phyloP scores from a whole-genome alignment of 2,797 vertebrate species.

The Myotis pilosus region DNA sequence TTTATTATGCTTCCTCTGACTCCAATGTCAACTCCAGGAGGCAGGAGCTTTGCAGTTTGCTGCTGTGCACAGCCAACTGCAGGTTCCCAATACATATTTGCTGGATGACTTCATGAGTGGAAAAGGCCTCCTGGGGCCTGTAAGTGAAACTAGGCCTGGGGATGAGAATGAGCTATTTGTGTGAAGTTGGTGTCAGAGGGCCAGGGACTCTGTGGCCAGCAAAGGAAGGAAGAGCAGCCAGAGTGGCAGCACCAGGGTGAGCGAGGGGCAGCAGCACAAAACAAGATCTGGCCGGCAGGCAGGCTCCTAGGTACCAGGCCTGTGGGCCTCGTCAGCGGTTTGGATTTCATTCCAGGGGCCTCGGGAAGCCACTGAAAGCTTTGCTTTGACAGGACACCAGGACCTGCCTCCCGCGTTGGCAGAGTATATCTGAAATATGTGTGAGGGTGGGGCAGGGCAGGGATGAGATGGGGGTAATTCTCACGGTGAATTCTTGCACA shows the following conservation, averaged over 20 bases:
- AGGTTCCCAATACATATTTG: not conserved
- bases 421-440: not conserved
- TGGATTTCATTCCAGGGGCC: not conserved
- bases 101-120: not conserved
- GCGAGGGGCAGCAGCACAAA: not conserved
- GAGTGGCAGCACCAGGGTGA: not conserved
- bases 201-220: not conserved
- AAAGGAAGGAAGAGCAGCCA: not conserved
- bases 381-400: not conserved
- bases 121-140: not conserved
- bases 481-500: not conserved
- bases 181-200: not conserved
- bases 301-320: not conserved
- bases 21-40: not conserved
- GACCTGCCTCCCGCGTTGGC: not conserved
- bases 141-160: not conserved
- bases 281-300: not conserved
- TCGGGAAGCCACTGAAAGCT: not conserved
- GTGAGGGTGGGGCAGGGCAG: not conserved
- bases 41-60: not conserved
- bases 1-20: not conserved
- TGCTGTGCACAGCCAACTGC: not conserved
- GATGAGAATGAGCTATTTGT: not conserved
- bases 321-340: not conserved
- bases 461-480: not conserved